Evolutionary conservation across 2,113 vertebrate species (phyloP), one percentile per base, ranked within the genome.

Genomic region (Chascanopsetta lugubris): DNA sequence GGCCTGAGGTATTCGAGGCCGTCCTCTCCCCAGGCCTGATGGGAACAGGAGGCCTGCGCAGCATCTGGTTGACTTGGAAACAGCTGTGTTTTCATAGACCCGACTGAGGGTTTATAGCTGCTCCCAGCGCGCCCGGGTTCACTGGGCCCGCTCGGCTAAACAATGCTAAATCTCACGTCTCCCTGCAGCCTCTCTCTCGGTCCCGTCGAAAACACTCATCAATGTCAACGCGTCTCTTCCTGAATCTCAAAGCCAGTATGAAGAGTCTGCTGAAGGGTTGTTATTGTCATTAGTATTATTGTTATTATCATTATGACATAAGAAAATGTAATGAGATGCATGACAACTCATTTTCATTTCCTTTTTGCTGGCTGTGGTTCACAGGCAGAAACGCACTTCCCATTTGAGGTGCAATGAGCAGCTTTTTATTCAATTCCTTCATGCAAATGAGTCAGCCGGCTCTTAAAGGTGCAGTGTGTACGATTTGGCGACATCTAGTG

Each of bases 61-160:
- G 87, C 84, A 88, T 90, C 88, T 89, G 85, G 83, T 82, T 88
- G 85, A 84, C 79, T 85, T 88, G 84, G 84, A 89, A 87, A 89
- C 86, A 88, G 88, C 84, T 88, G 84, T 89, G 87, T 89, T 88
- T 88, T 88, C 76, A 77, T 75, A 85, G 81, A 85, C 71, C 76
- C 72, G 84, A 87, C 88, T 84, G 75, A 42, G 63, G 78, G 79
- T 89, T 90, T 87, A 89, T 72, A 77, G 75, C 70, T 42, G 63
- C 86, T 83, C 85, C 50, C 53, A 66, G 80, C 59, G 42, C 74
- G 66, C 63, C 73, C 9, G 71, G 72, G 81, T 74, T 86, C 81
- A 77, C 74, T 30, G 45, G 63, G 75, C 75, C 78, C 43, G 59
- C 65, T 84, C 61, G 61, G 69, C 83, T 73, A 82, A 87, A 83